phyloP scores from a whole-genome alignment of 2,113 vertebrate species.

The Microtus montanus region DNA sequence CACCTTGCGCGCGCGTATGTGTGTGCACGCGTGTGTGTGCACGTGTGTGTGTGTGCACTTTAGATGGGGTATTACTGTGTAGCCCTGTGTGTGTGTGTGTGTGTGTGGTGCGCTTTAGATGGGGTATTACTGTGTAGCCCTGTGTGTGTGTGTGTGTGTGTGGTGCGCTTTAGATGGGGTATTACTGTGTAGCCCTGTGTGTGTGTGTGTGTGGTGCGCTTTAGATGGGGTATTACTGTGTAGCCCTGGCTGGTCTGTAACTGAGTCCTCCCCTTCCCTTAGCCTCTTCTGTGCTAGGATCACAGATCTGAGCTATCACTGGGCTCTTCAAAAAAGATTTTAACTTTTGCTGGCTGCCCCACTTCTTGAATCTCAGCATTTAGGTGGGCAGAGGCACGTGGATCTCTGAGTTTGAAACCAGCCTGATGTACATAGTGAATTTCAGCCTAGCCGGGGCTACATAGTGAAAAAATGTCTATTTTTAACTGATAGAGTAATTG shows the following conservation, averaged over 20 bases:
- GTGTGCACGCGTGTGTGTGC: accelerated
- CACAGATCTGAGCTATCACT: not conserved
- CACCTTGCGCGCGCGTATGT: too few species aligned
- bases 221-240: not conserved
- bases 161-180: not conserved
- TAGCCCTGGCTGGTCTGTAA: not conserved
- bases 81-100: too few species aligned
- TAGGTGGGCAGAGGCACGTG: not conserved
- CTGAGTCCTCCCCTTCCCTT: not conserved
- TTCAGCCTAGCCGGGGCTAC: not conserved
- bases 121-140: too few species aligned
- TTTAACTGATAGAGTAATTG: not conserved
- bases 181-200: not conserved
- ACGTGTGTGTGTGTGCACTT: too few species aligned
- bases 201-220: too few species aligned
- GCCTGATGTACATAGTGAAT: not conserved
- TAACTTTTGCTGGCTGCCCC: not conserved
- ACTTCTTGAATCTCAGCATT: not conserved
- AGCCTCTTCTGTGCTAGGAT: not conserved
- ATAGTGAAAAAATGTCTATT: not conserved
- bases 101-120: too few species aligned
- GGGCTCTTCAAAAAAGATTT: not conserved
- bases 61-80: too few species aligned
- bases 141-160: too few species aligned
- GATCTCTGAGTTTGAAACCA: not conserved